Conservation (phyloP, 2,113 vertebrate genomes). For the Synodontis membranacea region DNA sequence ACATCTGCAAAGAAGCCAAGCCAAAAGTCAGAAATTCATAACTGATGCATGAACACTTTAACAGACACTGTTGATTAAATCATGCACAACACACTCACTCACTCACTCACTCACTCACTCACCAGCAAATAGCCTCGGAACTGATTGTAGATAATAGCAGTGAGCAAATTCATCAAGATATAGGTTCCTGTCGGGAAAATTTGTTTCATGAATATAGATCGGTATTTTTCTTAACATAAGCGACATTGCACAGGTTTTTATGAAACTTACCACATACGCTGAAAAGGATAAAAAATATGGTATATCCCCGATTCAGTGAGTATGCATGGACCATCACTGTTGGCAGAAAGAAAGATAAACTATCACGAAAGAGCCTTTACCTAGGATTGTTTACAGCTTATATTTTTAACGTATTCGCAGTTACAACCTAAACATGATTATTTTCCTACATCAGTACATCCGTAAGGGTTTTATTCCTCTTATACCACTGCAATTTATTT, state of each 20-base stretch:
- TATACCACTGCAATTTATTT: background rate
- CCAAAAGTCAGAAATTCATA: background rate
- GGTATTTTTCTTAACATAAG: background rate
- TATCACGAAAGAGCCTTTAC: background rate
- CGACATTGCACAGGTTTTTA: background rate
- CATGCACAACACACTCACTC: constrained; percentile 60
- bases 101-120: constrained; percentile 76
- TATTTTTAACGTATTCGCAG: background rate
- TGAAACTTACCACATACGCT: constrained; percentile 85
- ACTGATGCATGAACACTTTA: background rate
- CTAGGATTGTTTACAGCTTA: background rate
- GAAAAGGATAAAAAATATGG: constrained; percentile 90
- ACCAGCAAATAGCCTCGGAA: constrained; percentile 98
- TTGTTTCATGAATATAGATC: too few species aligned
- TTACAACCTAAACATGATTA: background rate
- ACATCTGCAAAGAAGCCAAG: constrained; percentile 74
- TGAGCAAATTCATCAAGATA: constrained; percentile 95
- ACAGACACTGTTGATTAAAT: background rate
- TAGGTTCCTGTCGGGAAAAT: constrained; percentile 86
- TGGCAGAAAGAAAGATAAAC: constrained; percentile 7
- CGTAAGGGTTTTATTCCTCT: background rate
- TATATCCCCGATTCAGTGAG: constrained; percentile 82
- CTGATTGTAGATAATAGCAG: constrained; percentile 96
- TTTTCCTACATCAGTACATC: background rate
- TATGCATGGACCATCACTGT: constrained; percentile 95